Conservation (phyloP, 2,888 invertebrate species). For the Galerucella pusilla region DNA sequence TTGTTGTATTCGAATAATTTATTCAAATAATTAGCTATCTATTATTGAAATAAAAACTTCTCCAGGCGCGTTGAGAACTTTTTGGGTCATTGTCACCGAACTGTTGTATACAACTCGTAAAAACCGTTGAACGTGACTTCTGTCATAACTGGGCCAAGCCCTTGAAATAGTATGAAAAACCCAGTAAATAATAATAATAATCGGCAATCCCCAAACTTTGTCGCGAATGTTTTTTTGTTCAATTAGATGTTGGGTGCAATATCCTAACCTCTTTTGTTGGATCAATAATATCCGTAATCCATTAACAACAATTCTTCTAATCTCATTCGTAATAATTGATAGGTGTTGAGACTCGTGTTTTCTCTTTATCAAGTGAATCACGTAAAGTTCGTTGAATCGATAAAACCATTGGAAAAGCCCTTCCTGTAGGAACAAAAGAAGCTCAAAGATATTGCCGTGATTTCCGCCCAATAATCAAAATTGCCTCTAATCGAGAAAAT, state of each 20-base stretch:
- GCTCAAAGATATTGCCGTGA: slow-evolving; percentile 26
- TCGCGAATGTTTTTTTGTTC: too few relatives aligned
- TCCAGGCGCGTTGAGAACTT: too few relatives aligned
- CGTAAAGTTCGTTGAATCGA: slow-evolving; percentile 20
- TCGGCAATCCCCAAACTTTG: too few relatives aligned
- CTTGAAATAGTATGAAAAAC: too few relatives aligned
- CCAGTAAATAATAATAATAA: too few relatives aligned
- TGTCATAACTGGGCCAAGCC: too few relatives aligned
- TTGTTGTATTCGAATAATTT: too few relatives aligned
- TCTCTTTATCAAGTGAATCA: slow-evolving; percentile 11
- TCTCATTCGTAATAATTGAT: slow-evolving; percentile 3
- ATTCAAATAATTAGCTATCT: too few relatives aligned
- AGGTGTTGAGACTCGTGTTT: slow-evolving; percentile 6
- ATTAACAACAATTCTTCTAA: not conserved
- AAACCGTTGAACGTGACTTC: too few relatives aligned
- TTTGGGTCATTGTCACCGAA: too few relatives aligned
- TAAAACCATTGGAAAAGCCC: slow-evolving; percentile 12
- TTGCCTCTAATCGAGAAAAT: slow-evolving; percentile 10
- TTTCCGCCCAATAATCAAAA: slow-evolving; percentile 21
- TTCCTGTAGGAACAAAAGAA: slow-evolving; percentile 23
- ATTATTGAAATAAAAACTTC: too few relatives aligned
- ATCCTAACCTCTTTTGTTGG: not conserved
- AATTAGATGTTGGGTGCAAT: not conserved
- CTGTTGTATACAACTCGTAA: too few relatives aligned
- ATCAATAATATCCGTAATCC: slow-evolving; percentile 7